Base-by-base conservation (phyloP, 2,888 invertebrate species). In the Cordilura impudica region DNA sequence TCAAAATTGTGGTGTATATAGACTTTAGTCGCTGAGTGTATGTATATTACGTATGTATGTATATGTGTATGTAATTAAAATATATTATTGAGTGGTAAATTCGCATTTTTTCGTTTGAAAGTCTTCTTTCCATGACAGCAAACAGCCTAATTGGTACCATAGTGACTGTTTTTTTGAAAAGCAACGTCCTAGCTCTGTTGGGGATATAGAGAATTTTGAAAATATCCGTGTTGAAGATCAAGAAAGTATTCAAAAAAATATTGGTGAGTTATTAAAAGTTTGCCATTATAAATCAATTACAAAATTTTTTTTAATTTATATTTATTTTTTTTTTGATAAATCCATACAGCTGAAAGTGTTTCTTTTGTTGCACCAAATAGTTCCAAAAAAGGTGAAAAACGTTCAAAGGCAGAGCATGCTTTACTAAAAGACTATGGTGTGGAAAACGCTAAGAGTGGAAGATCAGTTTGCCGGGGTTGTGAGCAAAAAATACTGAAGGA, bases 91-190 rank as follows among this genome's bases (percentile, higher is more conserved):
- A n/a, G n/a, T n/a, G n/a, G n/a, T n/a, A n/a, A n/a, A n/a, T n/a
- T n/a, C n/a, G 7, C 29, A 16, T 56, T 31, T 56, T 39, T 12
- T 49, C 54, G 16, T 81, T 82, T 91, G 91, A 47, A 88, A 97
- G 96, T 97, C 96, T 12, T 93, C 95, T 0, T 93, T 94, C 86
- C 95, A 94, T 90, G 98, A 98, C 93, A 96, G 96, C 0, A 96
- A 94, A 88, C 92, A 94, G 83, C 93, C 97, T 0, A 93, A 94
- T 84, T 98, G 98, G 98, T 95, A 94, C 87, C 98, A 98, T 90
- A 92, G 93, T 76, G 90, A 91, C 0, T 98, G 98, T 87, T 98
- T 98, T 88, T 98, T 98, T 87, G 90, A 90, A 16, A 95, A 96
- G 86, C 95, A 95, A 83, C 92, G 94, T 2, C 96, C 96, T 0